These are phyloP conservation scores for Hydrophis major DNA, from an alignment of 2,797 vertebrate genomes.

Conservation along the genomic window DNA sequence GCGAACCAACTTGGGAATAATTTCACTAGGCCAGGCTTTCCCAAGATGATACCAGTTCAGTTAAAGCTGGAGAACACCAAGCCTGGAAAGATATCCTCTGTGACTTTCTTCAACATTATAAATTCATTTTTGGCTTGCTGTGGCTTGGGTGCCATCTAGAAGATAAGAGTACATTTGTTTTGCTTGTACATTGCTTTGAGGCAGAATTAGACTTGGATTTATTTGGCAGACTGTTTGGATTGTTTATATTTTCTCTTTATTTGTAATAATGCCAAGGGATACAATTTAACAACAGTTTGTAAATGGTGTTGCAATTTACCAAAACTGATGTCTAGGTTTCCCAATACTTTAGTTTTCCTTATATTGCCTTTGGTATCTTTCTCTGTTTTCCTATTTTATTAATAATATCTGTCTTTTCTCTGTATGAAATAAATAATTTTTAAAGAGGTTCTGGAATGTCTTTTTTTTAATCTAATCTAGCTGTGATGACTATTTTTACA, in stretches of 20 bases:
- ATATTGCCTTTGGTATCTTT: conserved; percentile 24
- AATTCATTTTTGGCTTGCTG: neutral
- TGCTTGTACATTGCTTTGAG: neutral
- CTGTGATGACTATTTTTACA: neutral
- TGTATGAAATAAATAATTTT: conserved; percentile 29
- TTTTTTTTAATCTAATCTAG: neutral
- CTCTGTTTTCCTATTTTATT: conserved; percentile 27
- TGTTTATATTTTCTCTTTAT: conserved; percentile 1
- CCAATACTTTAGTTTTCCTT: neutral
- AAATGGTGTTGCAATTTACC: neutral
- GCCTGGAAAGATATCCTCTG: neutral
- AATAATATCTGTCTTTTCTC: conserved; percentile 21
- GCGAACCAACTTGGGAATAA: neutral
- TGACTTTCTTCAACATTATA: neutral
- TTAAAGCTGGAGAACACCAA: neutral
- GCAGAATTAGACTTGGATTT: neutral
- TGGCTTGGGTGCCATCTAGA: too few relatives aligned
- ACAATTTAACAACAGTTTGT: conserved; percentile 2
- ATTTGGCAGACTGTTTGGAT: conserved; percentile 1
- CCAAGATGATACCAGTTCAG: neutral
- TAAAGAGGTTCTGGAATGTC: neutral
- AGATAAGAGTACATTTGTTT: neutral
- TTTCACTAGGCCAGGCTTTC: neutral
- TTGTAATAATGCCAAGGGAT: conserved; percentile 22
- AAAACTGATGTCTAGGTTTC: neutral